Percentiles rank a stretch among this genome's conserved stretches.
phyloP scores from a whole-genome alignment of 2,888 invertebrate species.

The Plutella xylostella region DNA sequence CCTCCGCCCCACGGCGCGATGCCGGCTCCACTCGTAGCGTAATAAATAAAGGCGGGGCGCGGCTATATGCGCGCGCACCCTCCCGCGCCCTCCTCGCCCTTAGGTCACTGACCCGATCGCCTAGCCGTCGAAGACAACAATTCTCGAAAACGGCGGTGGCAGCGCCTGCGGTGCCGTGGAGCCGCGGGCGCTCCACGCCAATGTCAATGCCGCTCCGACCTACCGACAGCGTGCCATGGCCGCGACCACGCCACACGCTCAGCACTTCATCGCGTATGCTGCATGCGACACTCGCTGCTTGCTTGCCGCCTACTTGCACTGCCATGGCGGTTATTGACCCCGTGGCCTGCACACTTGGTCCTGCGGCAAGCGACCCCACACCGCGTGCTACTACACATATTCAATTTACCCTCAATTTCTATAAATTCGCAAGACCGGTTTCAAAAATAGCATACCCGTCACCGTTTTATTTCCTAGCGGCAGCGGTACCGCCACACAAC shows the following conservation, averaged over 20 bases:
- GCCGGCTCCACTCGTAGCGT: slow-evolving; percentile 55
- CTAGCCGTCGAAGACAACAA: slow-evolving; percentile 45
- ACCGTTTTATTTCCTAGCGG: slow-evolving; percentile 31
- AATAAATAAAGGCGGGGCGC: slow-evolving; percentile 70
- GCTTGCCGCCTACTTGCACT: slow-evolving; percentile 29
- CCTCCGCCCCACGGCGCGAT: slow-evolving; percentile 31
- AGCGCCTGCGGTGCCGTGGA: not conserved
- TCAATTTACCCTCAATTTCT: slow-evolving; percentile 12
- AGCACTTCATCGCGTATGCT: slow-evolving; percentile 12
- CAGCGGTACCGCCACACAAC: slow-evolving; percentile 20
- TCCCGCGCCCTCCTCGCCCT: slow-evolving; percentile 51
- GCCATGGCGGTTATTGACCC: slow-evolving; percentile 37
- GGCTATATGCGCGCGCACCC: slow-evolving; percentile 67
- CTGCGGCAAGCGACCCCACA: slow-evolving; percentile 15
- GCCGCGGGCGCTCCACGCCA: slow-evolving; percentile 26
- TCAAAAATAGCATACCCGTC: slow-evolving; percentile 29
- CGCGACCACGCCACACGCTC: slow-evolving; percentile 16
- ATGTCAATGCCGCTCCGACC: slow-evolving; percentile 55
- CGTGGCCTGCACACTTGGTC: slow-evolving; percentile 32
- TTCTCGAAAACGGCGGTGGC: slow-evolving; percentile 35
- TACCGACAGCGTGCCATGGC: slow-evolving; percentile 15
- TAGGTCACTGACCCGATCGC: slow-evolving; percentile 57
- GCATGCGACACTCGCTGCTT: slow-evolving; percentile 12
- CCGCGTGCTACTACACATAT: not conserved
- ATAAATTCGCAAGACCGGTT: slow-evolving; percentile 31